Conservation (phyloP, 2,113 vertebrate genomes). For the Gopherus flavomarginatus region DNA sequence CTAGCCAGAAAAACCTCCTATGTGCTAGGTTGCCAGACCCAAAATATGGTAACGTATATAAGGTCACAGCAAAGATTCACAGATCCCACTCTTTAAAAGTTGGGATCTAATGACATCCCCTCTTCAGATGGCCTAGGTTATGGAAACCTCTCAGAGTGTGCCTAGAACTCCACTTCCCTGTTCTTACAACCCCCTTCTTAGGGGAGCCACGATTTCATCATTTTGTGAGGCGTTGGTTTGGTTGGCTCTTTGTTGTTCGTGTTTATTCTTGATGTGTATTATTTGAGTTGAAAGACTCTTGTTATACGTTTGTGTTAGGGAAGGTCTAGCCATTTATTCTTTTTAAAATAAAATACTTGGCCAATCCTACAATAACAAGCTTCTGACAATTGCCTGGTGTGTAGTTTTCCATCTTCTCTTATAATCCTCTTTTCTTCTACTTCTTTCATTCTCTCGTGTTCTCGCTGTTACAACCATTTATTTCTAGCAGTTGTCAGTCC, state of each 20-base stretch:
- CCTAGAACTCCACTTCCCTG: neutral
- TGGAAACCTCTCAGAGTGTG: neutral
- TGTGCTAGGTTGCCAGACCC: neutral
- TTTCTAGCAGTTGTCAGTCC: neutral
- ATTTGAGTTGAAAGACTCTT: neutral
- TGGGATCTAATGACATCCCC: neutral
- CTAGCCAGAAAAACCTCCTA: neutral
- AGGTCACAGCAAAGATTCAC: neutral
- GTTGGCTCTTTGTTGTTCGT: neutral
- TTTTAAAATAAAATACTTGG: neutral
- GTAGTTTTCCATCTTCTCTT: neutral
- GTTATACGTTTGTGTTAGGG: neutral
- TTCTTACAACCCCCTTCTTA: neutral
- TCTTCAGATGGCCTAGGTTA: neutral
- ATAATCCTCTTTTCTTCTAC: slow-evolving; percentile 17
- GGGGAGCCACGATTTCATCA: neutral
- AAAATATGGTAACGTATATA: neutral
- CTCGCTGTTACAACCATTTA: neutral
- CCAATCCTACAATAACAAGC: neutral
- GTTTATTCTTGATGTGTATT: neutral
- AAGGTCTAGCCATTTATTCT: neutral
- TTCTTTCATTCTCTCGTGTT: neutral
- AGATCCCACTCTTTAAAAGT: neutral
- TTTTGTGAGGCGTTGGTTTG: neutral
- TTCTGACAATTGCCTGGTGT: neutral